Base-by-base conservation (phyloP, 1,140 invertebrate genomes). In the Atta texana region DNA sequence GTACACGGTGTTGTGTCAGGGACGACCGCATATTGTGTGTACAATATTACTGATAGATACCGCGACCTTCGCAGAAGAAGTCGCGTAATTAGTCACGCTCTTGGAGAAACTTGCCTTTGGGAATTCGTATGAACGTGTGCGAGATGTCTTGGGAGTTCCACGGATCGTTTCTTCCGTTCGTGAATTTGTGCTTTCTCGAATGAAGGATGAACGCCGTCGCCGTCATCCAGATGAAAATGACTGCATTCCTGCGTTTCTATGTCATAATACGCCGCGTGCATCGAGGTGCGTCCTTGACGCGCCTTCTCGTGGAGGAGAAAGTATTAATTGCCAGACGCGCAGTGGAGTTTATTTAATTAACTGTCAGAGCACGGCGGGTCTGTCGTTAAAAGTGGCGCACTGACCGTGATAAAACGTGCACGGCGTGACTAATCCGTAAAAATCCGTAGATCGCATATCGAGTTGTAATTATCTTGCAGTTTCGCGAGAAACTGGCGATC, bases 201-300 rank as follows among this genome's bases (percentile, higher is more conserved):
- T 10, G n/a, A 14, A 44, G 55, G 10, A 28, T 8, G 51, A 24
- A 71, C 18, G 34, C 51, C 31, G 39, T 57, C 3, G n/a, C 34
- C 18, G 34, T 71, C 21, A 18, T 18, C 21, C 16, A 8, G 18
- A 74, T 82, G 68, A 61, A 49, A 61, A 82, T 74, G 39, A 74
- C 24, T 44, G 69, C 78, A 82, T 72, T 72, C 39, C 69, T 21
- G 12, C 53, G 34, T 74, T 16, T 8, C 66, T 51, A 39, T 44
- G 31, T 81, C 64, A 44, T 39, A 55, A 61, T 49, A 44, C 31
- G 55, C 34, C 31, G 51, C 55, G 80, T 55, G 55, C 69, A 75
- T 61, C 80, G 24, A 53, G n/a, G 80, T 28, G 55, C 55, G 80
- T 82, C 80, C 80, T 74, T 82, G 80, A 39, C 53, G 80, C 55